Conservation (phyloP, 2,113 vertebrate genomes). For the Eira barbara region DNA sequence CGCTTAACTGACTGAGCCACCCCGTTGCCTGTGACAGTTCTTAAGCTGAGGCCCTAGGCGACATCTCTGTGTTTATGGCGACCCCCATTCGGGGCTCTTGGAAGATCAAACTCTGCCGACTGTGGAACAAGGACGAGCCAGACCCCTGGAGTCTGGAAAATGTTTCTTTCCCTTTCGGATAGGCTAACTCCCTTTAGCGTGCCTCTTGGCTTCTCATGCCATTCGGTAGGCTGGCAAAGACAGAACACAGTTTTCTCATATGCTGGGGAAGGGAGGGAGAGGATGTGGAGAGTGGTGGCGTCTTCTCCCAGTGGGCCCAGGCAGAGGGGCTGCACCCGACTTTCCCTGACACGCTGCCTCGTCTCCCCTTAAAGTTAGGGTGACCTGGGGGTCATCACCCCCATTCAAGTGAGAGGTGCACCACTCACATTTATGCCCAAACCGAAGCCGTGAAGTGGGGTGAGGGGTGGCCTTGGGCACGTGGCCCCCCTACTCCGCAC, state of each 20-base stretch:
- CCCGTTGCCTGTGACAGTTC: background rate
- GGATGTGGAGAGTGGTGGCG: background rate
- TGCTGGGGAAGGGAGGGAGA: background rate
- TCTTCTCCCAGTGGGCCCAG: background rate
- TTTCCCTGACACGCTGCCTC: fast-evolving
- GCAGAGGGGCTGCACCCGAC: background rate
- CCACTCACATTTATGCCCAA: background rate
- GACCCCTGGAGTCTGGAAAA: background rate
- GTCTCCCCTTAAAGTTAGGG: background rate
- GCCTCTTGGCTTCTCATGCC: background rate
- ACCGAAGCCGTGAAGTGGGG: background rate
- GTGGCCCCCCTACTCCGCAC: background rate
- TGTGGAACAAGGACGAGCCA: background rate
- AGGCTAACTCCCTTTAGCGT: too few relatives aligned
- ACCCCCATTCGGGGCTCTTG: background rate
- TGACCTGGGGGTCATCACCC: background rate
- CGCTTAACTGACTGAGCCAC: background rate
- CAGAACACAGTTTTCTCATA: background rate
- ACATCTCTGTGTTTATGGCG: background rate
- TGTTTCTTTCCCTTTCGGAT: background rate
- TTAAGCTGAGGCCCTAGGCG: background rate
- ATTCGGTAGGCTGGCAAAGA: background rate
- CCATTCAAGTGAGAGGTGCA: background rate
- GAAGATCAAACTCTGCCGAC: background rate
- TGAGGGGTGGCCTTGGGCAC: background rate